Percentiles rank a stretch among this genome's conserved stretches.
Evolutionary conservation across 2,113 vertebrate species (phyloP).

Genomic region (Vulpes lagopus): DNA sequence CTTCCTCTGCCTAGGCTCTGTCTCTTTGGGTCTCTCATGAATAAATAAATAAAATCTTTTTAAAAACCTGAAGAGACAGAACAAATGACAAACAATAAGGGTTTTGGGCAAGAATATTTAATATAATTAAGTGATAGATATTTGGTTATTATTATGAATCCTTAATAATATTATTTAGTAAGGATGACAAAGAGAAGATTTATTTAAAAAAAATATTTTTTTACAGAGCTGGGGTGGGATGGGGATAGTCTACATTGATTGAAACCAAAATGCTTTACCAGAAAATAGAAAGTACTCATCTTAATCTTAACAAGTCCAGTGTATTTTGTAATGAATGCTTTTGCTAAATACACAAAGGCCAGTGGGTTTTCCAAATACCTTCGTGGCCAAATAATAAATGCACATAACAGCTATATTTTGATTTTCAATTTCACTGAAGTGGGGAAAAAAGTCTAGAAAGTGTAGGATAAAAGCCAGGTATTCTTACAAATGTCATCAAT

Average conservation of each 20-base stretch:
- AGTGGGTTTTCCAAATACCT: not conserved
- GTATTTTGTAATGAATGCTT: not conserved
- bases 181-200: not conserved
- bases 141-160: not conserved
- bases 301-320: not conserved
- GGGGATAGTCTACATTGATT: not conserved
- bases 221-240: not conserved
- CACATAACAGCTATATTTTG: not conserved
- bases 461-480: not conserved
- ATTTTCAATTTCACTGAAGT: not conserved
- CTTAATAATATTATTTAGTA: not conserved
- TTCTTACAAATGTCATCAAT: not conserved
- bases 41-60: no score
- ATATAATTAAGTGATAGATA: not conserved
- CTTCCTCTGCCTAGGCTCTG: no score
- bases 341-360: not conserved
- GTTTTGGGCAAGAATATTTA: not conserved
- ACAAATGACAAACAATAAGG: not conserved
- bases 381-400: not conserved
- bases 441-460: not conserved
- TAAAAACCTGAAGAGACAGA: not conserved
- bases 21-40: no score
- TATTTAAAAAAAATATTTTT: not conserved
- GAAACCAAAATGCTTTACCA: not conserved
- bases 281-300: not conserved